These are phyloP conservation scores for Capitulum mitella DNA, from an alignment of 2,888 invertebrate species.

Conservation along the genomic window DNA sequence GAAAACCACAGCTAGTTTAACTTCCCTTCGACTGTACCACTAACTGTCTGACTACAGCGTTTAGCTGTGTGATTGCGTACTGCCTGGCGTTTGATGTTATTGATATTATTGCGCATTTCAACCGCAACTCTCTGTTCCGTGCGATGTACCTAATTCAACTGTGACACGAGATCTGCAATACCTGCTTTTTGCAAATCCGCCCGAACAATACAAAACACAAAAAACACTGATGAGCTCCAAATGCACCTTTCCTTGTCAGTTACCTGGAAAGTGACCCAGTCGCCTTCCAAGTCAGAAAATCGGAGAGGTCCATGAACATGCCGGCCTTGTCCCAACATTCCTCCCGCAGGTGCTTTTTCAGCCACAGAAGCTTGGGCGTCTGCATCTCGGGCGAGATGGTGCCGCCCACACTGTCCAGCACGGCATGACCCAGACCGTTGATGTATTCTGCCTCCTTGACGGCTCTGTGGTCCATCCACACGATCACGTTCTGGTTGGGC, in stretches of 20 bases:
- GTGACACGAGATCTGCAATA: no score
- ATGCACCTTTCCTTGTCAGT: no score
- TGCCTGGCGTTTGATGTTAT: background rate
- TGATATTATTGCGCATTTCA: background rate
- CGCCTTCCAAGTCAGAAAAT: slow-evolving; percentile 87
- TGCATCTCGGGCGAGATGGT: slow-evolving; percentile 95
- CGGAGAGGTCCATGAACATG: slow-evolving; percentile 83
- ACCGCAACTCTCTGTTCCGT: no score
- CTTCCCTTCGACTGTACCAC: no score
- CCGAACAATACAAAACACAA: no score
- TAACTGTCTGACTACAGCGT: no score
- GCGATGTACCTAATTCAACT: no score
- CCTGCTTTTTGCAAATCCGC: no score
- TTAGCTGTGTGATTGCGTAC: no score
- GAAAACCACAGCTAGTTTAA: no score
- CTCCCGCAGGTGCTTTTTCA: slow-evolving; percentile 62
- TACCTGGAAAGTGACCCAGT: no score
- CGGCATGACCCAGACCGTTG: slow-evolving; percentile 63
- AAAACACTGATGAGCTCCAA: no score
- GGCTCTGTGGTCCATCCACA: slow-evolving; percentile 92
- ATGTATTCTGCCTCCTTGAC: slow-evolving; percentile 68
- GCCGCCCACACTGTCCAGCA: slow-evolving; percentile 80
- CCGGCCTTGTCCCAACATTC: slow-evolving; percentile 59
- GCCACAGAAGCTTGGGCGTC: slow-evolving; percentile 87
- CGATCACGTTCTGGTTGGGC: slow-evolving; percentile 69